These are phyloP conservation scores for Apeltes quadracus DNA, from an alignment of 2,113 vertebrate genomes.

Conservation along the genomic window DNA sequence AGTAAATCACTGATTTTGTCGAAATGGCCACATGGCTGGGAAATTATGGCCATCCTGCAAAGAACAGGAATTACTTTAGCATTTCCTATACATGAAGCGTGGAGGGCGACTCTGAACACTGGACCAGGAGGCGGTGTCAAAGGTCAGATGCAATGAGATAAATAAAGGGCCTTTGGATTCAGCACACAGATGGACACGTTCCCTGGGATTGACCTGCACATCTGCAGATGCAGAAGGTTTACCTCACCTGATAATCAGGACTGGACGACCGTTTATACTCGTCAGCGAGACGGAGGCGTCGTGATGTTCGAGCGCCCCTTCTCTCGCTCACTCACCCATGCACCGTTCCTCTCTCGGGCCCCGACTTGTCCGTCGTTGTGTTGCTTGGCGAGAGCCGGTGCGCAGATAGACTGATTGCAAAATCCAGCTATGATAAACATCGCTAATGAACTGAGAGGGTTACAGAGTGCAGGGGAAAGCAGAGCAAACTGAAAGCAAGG, in stretches of 20 bases:
- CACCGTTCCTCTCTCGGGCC: conserved; percentile 41
- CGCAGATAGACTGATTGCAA: conserved; percentile 78
- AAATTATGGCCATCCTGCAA: not conserved
- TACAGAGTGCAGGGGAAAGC: conserved; percentile 59
- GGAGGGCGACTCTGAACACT: not conserved
- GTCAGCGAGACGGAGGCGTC: too few relatives aligned
- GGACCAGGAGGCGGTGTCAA: conserved; percentile 39
- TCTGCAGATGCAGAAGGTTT: conserved; percentile 4
- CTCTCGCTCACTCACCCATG: conserved; percentile 12
- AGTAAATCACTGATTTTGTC: not conserved
- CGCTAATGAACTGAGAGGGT: conserved; percentile 76
- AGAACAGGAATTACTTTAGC: not conserved
- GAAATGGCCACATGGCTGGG: not conserved
- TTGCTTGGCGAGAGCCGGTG: conserved; percentile 72
- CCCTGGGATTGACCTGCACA: conserved; percentile 3
- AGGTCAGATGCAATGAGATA: conserved; percentile 45
- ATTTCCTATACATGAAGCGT: not conserved
- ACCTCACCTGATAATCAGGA: conserved; percentile 14
- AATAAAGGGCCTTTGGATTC: conserved; percentile 7
- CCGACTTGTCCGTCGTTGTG: conserved; percentile 66
- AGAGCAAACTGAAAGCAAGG: conserved; percentile 24
- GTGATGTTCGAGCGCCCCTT: conserved; percentile 10
- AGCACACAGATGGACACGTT: not conserved
- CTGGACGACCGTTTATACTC: too few relatives aligned
- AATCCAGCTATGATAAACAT: conserved; percentile 75